Evolutionary conservation across 2,888 invertebrate genomes (phyloP), one percentile per base, ranked within the genome.

Genomic region (Leucophenga maculata): DNA sequence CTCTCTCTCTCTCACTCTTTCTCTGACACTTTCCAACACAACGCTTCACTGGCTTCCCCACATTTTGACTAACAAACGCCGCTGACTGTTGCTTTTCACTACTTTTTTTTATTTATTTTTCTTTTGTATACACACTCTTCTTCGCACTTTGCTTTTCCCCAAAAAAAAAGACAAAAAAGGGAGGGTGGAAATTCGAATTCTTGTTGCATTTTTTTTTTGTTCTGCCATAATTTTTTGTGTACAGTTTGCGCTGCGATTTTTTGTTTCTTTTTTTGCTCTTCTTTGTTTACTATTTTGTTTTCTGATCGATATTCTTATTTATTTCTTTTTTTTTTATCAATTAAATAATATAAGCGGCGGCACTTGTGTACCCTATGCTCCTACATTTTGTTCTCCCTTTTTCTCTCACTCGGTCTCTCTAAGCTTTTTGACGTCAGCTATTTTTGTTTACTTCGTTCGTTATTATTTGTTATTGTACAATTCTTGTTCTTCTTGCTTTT

Each of bases 381-480:
- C 8, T 39, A 8, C 8, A 11, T 8, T 11, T 39, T 6, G 11
- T 16, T 59, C 52, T 44, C 11, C 50, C 9, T 46, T 64, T 20
- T 68, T 57, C 59, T 26, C 32, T 52, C 57, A 67, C 55, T 26
- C 26, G 2, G 4, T 20, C 54, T 59, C 46, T 46, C 20, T 44
- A 46, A n/a, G 26, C 57, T 18, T 73, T 78, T 80, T 80, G 84
- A 83, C 80, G 84, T 80, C 84, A 83, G 76, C 3, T 80, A 83
- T 83, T 83, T 82, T 80, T 80, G 80, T 80, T 80, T 83, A 83
- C 84, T 80, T 83, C 76, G 66, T 68, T 57, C 68, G 68, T 74
- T 73, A 73, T 70, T 64, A n/a, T 55, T 32, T 26, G 65, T 59
- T 59, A 50, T n/a, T 65, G 13, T 46, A 20, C 13, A 16, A 16